A percentile compares a stretch with the other conserved stretches of the same genome.
Conservation (phyloP, 2,797 vertebrate species). For the Cryptoblepharus egeriae region DNA sequence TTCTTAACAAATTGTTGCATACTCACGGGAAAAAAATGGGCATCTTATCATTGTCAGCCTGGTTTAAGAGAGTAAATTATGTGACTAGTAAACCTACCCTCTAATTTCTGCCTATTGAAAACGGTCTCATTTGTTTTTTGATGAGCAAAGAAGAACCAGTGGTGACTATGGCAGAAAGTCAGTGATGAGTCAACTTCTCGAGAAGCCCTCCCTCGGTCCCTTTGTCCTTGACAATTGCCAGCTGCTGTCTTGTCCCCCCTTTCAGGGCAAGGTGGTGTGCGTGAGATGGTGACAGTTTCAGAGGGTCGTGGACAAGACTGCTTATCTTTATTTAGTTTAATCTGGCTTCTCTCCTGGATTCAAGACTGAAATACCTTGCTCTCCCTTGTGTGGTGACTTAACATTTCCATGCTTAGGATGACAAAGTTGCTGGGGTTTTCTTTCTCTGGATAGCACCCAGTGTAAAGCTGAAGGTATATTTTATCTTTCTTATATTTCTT, state of each 20-base stretch:
- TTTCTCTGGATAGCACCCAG: neutral
- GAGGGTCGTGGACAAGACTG: no score
- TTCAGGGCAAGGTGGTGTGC: no score
- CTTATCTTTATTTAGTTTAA: no score
- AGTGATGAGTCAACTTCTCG: neutral
- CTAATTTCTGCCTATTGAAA: neutral
- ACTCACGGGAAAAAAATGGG: neutral
- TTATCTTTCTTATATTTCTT: neutral
- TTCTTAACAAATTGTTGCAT: neutral
- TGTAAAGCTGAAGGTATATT: neutral
- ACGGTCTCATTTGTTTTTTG: neutral
- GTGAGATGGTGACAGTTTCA: no score
- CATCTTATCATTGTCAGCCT: neutral
- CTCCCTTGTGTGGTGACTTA: neutral
- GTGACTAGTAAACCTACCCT: neutral
- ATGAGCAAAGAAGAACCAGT: neutral
- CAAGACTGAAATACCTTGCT: no score
- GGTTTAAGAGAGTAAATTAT: conserved; percentile 1
- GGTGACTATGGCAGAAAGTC: neutral
- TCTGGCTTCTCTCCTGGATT: no score
- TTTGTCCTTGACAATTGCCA: no score
- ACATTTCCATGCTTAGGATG: neutral
- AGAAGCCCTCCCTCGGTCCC: no score
- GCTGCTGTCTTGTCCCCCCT: no score
- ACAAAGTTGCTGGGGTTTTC: neutral